A percentile compares a stretch with the other conserved stretches of the same genome.
Evolutionary conservation across 2,113 vertebrate genomes (phyloP).

Genomic region (Grantiella picta): DNA sequence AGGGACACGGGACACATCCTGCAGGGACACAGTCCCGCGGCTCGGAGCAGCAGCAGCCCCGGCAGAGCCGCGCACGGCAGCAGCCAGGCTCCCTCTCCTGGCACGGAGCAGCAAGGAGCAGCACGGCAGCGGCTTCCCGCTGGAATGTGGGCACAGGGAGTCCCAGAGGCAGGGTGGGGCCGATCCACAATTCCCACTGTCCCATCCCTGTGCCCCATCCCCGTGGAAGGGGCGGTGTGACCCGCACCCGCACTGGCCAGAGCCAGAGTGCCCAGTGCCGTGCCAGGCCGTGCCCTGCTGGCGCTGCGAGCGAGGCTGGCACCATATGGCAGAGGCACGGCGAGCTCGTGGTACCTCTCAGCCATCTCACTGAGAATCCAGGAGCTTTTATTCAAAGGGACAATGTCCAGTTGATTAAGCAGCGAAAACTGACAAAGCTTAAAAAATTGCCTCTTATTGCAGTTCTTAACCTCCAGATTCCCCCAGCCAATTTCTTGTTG

Average conservation of each 20-base stretch:
- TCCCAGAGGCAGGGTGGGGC: background rate
- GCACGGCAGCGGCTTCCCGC: background rate
- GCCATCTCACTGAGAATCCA: background rate
- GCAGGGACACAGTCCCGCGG: background rate
- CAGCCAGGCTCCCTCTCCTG: constrained; percentile 43
- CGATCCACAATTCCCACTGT: background rate
- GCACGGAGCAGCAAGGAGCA: background rate
- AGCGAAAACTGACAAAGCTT: constrained; percentile 57
- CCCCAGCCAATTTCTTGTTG: background rate
- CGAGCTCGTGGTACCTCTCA: background rate
- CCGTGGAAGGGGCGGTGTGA: background rate
- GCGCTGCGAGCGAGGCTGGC: background rate
- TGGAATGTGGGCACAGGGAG: background rate
- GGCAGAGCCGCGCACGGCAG: background rate
- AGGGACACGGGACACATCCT: background rate
- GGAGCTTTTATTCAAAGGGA: constrained; percentile 55
- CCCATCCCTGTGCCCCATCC: background rate
- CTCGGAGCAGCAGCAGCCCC: background rate
- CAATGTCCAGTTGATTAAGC: constrained; percentile 58
- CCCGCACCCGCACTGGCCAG: background rate
- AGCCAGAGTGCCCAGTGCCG: background rate
- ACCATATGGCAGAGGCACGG: background rate
- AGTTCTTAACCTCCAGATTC: constrained; percentile 41
- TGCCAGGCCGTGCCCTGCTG: background rate
- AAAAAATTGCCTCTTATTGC: constrained; percentile 30